Percentiles rank a stretch among this genome's conserved stretches.
phyloP scores from a whole-genome alignment of 2,888 invertebrate genomes.

The Drosophila macrothrix region DNA sequence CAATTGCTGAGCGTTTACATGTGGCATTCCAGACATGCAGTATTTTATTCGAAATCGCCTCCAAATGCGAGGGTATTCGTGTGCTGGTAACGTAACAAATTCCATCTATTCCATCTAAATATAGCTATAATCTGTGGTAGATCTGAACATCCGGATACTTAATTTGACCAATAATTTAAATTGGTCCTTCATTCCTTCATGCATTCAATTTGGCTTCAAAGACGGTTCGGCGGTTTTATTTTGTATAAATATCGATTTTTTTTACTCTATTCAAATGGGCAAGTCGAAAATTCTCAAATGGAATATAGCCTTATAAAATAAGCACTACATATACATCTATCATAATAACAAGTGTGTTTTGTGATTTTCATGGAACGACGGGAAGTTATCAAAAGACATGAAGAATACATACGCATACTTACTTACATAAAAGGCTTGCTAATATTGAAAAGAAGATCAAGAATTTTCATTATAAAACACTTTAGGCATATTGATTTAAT shows the following conservation, averaged over 20 bases:
- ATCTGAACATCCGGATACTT: neutral
- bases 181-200: neutral
- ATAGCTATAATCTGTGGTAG: neutral
- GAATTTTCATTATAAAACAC: neutral
- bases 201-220: neutral
- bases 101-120: neutral
- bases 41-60: slow-evolving; percentile 85
- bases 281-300: neutral
- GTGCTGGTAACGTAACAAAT: slow-evolving; percentile 87
- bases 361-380: neutral
- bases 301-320: neutral
- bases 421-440: neutral
- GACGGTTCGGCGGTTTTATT: neutral
- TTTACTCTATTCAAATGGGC: neutral
- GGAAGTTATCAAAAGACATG: neutral
- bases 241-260: neutral
- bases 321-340: neutral
- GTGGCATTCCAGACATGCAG: slow-evolving; percentile 91
- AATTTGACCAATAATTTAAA: neutral
- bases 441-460: neutral
- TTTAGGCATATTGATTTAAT: neutral
- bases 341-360: neutral
- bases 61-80: slow-evolving; percentile 88
- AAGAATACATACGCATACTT: neutral
- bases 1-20: slow-evolving; percentile 89